Percentiles rank a stretch among this genome's conserved stretches.
phyloP scores from a whole-genome alignment of 2,797 vertebrate genomes.

The Alcedo quadribrachys region DNA sequence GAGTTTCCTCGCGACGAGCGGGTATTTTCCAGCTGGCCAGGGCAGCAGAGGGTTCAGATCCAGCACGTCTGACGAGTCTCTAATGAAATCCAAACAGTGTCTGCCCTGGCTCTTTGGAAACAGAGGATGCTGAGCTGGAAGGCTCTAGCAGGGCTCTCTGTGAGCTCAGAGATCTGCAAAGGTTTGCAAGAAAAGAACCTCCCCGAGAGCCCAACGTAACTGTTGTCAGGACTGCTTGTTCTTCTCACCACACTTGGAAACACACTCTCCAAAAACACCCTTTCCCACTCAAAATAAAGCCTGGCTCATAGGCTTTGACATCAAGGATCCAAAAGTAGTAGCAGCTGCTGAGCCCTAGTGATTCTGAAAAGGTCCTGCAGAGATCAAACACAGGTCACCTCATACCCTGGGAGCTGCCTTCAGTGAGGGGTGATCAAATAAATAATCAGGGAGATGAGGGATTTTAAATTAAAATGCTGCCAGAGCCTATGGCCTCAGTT shows the following conservation, averaged over 20 bases:
- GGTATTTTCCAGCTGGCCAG: conserved; percentile 71
- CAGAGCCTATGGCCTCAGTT: not conserved
- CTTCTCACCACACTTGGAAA: not conserved
- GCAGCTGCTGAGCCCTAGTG: not conserved
- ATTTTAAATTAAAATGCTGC: not conserved
- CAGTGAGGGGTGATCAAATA: not conserved
- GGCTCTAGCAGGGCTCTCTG: not conserved
- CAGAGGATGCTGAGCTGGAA: conserved; percentile 26
- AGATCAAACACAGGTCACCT: not conserved
- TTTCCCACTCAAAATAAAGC: not conserved
- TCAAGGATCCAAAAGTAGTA: not conserved
- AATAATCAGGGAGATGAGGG: not conserved
- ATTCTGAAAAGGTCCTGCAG: not conserved
- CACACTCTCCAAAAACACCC: not conserved
- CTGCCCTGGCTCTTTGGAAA: conserved; percentile 49
- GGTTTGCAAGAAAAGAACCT: not conserved
- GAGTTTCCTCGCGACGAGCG: conserved; percentile 44
- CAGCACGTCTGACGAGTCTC: conserved; percentile 72
- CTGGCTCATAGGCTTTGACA: not conserved
- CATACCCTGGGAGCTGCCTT: not conserved
- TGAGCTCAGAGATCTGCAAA: conserved; percentile 8
- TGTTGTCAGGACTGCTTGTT: not conserved
- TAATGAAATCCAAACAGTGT: conserved; percentile 76
- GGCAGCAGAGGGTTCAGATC: conserved; percentile 64
- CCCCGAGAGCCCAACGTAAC: not conserved